These are phyloP conservation scores for Antennarius striatus DNA, from an alignment of 2,113 vertebrate species.

Conservation along the genomic window DNA sequence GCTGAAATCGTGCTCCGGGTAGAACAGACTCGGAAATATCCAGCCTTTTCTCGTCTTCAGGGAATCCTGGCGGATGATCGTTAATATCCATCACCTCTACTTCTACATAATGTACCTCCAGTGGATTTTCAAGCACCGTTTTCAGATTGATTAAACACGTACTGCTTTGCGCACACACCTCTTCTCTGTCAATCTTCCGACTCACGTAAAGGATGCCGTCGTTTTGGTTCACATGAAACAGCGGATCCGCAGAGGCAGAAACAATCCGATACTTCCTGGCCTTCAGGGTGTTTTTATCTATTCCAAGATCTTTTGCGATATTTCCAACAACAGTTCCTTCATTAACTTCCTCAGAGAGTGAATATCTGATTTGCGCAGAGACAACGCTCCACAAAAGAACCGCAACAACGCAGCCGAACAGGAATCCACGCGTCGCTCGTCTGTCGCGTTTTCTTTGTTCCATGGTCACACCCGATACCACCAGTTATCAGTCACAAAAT, in stretches of 20 bases:
- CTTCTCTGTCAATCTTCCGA: slow-evolving; percentile 70
- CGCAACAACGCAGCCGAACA: slow-evolving; percentile 12
- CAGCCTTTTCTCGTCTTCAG: slow-evolving; percentile 47
- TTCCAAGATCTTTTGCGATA: slow-evolving; percentile 71
- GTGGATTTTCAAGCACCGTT: slow-evolving; percentile 75
- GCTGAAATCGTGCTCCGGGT: slow-evolving; percentile 72
- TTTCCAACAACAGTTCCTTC: slow-evolving; percentile 70
- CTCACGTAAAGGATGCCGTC: slow-evolving; percentile 71
- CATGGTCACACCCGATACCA: slow-evolving; percentile 28
- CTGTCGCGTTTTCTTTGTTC: slow-evolving; percentile 57
- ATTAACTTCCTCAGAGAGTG: slow-evolving; percentile 68
- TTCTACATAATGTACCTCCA: slow-evolving; percentile 82
- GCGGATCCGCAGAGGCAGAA: slow-evolving; percentile 46
- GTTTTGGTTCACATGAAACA: slow-evolving; percentile 65
- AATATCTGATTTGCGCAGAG: slow-evolving; percentile 74
- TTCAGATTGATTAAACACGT: slow-evolving; percentile 72
- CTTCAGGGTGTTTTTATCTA: slow-evolving; percentile 55
- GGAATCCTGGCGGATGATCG: slow-evolving; percentile 80
- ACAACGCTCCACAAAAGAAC: slow-evolving; percentile 48
- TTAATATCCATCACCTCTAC: slow-evolving; percentile 83
- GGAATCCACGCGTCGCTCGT: not conserved
- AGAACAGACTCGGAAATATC: slow-evolving; percentile 71
- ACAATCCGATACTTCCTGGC: slow-evolving; percentile 71
- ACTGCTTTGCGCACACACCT: slow-evolving; percentile 58
- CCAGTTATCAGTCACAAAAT: too few species aligned